phyloP scores from a whole-genome alignment of 37 sponge, comb jelly and placozoan species.

The Theonella swinhoei region DNA sequence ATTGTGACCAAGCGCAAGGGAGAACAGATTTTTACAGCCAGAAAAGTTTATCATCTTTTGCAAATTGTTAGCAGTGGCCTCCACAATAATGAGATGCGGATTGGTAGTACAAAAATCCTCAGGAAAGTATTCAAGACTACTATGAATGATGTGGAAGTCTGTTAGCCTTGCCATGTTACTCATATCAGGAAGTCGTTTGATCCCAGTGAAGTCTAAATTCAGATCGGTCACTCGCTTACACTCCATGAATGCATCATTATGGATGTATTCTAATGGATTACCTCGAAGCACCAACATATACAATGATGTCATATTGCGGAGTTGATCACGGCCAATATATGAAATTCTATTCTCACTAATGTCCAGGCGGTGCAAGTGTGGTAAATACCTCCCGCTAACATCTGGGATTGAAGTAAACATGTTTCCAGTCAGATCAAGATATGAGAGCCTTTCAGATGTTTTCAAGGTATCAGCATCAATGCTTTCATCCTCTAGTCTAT shows the following conservation, averaged over 20 bases:
- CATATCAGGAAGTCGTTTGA: constrained; percentile 32
- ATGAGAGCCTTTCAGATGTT: too few species aligned
- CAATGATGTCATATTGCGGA: background rate
- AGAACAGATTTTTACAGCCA: background rate
- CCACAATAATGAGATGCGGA: background rate
- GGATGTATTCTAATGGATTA: background rate
- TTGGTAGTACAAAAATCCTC: constrained; percentile 18
- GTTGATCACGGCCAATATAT: background rate
- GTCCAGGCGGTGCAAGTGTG: background rate
- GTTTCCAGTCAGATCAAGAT: constrained; percentile 29
- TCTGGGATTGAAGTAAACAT: constrained; percentile 11
- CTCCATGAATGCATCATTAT: constrained; percentile 22
- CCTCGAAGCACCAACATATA: background rate
- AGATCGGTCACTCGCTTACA: background rate
- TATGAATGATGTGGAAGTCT: background rate
- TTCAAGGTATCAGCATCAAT: too few species aligned
- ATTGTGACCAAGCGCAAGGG: background rate
- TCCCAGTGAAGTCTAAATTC: background rate
- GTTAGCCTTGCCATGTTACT: constrained; percentile 1
- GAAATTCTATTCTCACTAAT: constrained; percentile 11
- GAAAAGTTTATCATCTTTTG: constrained; percentile 2
- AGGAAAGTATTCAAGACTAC: constrained; percentile 20
- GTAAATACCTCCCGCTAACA: background rate
- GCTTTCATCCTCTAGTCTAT: too few species aligned
- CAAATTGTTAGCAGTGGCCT: constrained; percentile 12